These are phyloP conservation scores for Willisornis vidua DNA, from an alignment of 2,113 vertebrate genomes.

Conservation along the genomic window DNA sequence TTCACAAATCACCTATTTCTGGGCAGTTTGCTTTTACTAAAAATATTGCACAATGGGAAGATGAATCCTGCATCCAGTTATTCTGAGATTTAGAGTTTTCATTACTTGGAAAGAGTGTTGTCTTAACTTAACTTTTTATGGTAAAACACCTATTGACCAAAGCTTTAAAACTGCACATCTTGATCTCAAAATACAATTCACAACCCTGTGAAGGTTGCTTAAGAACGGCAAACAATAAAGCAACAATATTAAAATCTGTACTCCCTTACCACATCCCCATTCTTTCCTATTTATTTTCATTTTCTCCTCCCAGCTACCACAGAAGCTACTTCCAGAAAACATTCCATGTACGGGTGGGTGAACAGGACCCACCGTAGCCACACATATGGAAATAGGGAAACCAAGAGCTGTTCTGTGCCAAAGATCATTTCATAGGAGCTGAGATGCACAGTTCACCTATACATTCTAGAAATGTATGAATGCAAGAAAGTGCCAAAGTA, in stretches of 20 bases:
- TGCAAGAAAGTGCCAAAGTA: background rate
- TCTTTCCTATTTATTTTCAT: background rate
- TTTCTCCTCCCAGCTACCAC: background rate
- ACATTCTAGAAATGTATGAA: fast-evolving
- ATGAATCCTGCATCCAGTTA: background rate
- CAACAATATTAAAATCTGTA: background rate
- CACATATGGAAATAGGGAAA: background rate
- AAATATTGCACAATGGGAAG: background rate
- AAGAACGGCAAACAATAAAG: background rate
- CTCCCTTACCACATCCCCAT: background rate
- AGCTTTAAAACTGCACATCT: background rate
- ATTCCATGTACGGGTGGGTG: background rate
- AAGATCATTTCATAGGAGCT: background rate
- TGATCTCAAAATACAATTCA: background rate
- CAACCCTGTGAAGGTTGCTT: background rate
- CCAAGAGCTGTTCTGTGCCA: background rate
- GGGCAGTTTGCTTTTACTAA: background rate
- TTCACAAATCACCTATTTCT: background rate
- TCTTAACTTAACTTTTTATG: background rate
- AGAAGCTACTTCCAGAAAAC: background rate
- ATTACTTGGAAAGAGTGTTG: background rate
- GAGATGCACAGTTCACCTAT: background rate
- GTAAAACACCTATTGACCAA: background rate
- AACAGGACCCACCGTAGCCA: background rate
- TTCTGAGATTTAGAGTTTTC: background rate